These are phyloP conservation scores for Planococcus citri DNA, from an alignment of 1,140 invertebrate species.

Conservation along the genomic window DNA sequence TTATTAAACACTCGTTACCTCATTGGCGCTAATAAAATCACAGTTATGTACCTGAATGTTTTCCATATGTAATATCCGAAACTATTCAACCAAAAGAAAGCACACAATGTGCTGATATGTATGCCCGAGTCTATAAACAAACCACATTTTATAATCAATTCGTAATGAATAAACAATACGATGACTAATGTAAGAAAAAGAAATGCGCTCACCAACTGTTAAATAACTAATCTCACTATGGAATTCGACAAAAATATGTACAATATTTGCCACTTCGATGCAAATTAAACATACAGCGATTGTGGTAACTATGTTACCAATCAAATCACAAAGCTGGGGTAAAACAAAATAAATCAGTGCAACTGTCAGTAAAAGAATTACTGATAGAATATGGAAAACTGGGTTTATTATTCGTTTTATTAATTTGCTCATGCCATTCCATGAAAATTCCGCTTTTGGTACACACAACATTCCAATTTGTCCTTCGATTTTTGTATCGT, in stretches of 20 bases:
- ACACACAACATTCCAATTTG: constrained; percentile 61
- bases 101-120: constrained; percentile 56
- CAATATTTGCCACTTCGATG: constrained; percentile 59
- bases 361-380: constrained; percentile 54
- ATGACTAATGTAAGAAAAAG: not conserved
- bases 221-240: constrained; percentile 64
- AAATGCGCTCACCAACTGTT: constrained; percentile 45
- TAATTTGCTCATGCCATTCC: constrained; percentile 55
- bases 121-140: constrained; percentile 52
- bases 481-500: constrained; percentile 32
- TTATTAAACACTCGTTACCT: no score
- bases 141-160: not conserved
- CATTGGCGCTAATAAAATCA: no score
- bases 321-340: constrained; percentile 64
- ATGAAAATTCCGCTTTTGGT: constrained; percentile 49
- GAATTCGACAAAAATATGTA: constrained; percentile 63
- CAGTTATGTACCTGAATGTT: constrained; percentile 64
- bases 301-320: constrained; percentile 70
- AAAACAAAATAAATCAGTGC: constrained; percentile 71
- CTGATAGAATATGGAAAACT: constrained; percentile 54
- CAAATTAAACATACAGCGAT: constrained; percentile 60
- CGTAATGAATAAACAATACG: no score
- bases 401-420: constrained; percentile 61
- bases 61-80: constrained; percentile 76
- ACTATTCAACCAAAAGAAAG: constrained; percentile 73